These are phyloP conservation scores for Puffinus mauretanicus DNA, from an alignment of 2,113 vertebrate species.

Conservation along the genomic window DNA sequence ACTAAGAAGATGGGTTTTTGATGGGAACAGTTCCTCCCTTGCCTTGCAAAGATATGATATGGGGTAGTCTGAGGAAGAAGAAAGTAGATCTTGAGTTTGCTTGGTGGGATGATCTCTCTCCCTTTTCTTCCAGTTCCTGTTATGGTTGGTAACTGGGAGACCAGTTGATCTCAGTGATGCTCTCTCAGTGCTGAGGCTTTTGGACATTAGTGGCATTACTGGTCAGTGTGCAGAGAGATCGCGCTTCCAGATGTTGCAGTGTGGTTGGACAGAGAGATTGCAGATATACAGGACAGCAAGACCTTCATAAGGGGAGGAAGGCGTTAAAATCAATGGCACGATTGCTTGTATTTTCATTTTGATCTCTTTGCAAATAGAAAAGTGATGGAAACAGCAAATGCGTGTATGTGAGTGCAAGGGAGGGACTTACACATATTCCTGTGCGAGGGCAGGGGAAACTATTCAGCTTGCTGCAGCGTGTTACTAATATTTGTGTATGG, in stretches of 20 bases:
- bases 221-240: fast-evolving
- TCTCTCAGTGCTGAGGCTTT: neutral
- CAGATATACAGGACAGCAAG: neutral
- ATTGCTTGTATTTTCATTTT: neutral
- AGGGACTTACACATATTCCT: neutral
- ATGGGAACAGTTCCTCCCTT: neutral
- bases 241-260: neutral
- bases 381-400: neutral
- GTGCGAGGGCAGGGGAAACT: neutral
- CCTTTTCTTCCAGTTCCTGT: fast-evolving
- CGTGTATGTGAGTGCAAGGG: neutral
- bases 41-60: neutral
- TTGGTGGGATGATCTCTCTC: neutral
- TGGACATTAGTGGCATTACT: fast-evolving
- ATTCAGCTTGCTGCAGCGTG: neutral
- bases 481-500: neutral
- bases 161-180: neutral
- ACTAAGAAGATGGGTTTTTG: neutral
- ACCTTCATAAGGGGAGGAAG: neutral
- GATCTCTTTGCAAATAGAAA: neutral
- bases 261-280: neutral
- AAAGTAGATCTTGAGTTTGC: neutral
- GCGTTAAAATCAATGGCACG: fast-evolving
- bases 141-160: neutral
- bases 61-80: neutral